Percentiles rank a stretch among this genome's conserved stretches.
Conservation (phyloP, 1,140 invertebrate species). For the Apis laboriosa region DNA sequence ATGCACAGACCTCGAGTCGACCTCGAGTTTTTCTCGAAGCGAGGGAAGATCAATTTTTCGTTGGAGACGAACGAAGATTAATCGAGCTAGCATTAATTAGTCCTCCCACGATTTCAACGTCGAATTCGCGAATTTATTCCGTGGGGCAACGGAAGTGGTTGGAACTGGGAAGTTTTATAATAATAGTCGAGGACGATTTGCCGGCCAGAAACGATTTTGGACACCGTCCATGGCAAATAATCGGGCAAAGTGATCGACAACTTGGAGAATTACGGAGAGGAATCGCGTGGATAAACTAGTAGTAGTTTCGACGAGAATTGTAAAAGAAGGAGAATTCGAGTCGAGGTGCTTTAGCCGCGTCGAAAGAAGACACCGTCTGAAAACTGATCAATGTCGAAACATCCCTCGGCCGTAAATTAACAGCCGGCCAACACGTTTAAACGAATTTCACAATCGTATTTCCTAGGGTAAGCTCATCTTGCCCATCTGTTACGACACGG, state of each 20-base stretch:
- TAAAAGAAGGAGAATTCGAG: no score
- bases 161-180: neutral
- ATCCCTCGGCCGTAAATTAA: constrained; percentile 26
- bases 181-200: neutral
- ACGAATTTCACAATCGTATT: constrained; percentile 22
- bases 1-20: neutral
- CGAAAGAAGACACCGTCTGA: neutral
- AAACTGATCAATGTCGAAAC: constrained; percentile 27
- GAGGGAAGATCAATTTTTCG: neutral
- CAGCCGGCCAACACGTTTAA: neutral
- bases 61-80: neutral
- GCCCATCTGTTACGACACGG: constrained; percentile 35
- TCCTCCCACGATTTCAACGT: no score
- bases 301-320: neutral
- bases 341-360: no score
- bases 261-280: neutral
- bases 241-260: neutral
- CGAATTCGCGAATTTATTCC: neutral
- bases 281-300: neutral
- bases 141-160: neutral
- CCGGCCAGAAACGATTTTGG: neutral
- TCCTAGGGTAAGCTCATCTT: neutral
- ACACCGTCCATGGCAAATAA: neutral
- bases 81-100: neutral
- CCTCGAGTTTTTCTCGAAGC: neutral